Percentiles rank a stretch among this genome's conserved stretches.
Conservation (phyloP, 2,113 vertebrate species). For the Ceuthmochares aereus region DNA sequence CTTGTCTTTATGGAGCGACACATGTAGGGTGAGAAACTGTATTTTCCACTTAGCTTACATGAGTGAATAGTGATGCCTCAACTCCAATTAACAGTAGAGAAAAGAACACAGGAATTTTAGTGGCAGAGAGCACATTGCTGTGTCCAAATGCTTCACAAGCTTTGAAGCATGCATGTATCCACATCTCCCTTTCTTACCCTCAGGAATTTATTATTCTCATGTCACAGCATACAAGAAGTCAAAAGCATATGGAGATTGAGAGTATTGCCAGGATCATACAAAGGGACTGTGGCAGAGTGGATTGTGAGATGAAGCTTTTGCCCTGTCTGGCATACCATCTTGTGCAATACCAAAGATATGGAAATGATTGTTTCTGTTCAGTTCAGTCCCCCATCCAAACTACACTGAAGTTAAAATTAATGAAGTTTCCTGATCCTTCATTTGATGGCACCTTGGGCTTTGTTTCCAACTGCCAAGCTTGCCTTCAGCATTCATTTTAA, state of each 20-base stretch:
- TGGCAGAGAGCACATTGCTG: neutral
- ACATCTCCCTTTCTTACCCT: neutral
- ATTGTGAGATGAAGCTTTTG: neutral
- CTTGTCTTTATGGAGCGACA: neutral
- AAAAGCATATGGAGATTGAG: neutral
- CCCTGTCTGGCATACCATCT: neutral
- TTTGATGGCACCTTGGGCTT: neutral
- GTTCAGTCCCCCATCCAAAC: neutral
- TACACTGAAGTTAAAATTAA: neutral
- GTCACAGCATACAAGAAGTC: neutral
- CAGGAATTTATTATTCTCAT: neutral
- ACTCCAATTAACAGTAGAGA: neutral
- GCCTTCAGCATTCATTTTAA: neutral
- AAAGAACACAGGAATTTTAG: neutral
- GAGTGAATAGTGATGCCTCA: neutral
- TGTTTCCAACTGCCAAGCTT: neutral
- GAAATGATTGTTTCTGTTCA: neutral
- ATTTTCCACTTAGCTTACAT: neutral
- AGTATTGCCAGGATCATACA: neutral
- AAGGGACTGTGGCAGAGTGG: neutral
- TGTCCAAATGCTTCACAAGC: neutral
- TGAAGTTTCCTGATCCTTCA: neutral
- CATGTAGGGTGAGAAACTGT: neutral
- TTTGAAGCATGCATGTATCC: neutral
- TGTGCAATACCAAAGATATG: neutral